Conservation (phyloP, 2,888 invertebrate genomes). For the Lepidochrysops patricia region DNA sequence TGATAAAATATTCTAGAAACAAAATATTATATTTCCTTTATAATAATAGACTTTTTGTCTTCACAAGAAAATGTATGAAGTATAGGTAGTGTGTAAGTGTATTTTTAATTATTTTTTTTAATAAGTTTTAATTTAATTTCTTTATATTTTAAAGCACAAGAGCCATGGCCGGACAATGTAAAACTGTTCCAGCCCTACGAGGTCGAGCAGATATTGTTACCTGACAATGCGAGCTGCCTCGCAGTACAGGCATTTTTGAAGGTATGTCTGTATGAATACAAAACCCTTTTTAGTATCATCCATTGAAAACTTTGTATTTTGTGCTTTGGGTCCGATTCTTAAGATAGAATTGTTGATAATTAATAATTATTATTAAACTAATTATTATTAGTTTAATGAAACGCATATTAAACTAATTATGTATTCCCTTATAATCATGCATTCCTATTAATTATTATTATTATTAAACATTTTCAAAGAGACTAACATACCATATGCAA, state of each 20-base stretch:
- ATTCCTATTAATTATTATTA: too few relatives aligned
- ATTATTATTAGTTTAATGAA: too few relatives aligned
- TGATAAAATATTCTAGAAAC: neutral
- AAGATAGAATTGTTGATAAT: too few relatives aligned
- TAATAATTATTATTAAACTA: too few relatives aligned
- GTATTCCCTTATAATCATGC: too few relatives aligned
- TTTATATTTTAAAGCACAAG: conserved; percentile 75
- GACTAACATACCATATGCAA: too few relatives aligned
- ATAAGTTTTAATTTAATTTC: neutral
- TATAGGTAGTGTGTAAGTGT: neutral
- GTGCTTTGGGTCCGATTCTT: too few relatives aligned
- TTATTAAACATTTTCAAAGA: too few relatives aligned
- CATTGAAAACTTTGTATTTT: too few relatives aligned
- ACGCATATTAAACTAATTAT: too few relatives aligned
- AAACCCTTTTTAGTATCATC: neutral
- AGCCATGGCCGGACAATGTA: conserved; percentile 93
- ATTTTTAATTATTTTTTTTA: neutral
- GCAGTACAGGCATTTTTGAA: conserved; percentile 94
- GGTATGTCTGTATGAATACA: conserved; percentile 31
- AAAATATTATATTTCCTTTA: neutral
- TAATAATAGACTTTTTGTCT: neutral
- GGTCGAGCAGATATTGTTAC: conserved; percentile 93
- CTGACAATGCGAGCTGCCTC: conserved; percentile 94
- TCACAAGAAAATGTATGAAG: neutral
- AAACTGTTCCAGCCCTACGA: conserved; percentile 91